Conservation (phyloP, 2,797 vertebrate species). For the Valencia hispanica region DNA sequence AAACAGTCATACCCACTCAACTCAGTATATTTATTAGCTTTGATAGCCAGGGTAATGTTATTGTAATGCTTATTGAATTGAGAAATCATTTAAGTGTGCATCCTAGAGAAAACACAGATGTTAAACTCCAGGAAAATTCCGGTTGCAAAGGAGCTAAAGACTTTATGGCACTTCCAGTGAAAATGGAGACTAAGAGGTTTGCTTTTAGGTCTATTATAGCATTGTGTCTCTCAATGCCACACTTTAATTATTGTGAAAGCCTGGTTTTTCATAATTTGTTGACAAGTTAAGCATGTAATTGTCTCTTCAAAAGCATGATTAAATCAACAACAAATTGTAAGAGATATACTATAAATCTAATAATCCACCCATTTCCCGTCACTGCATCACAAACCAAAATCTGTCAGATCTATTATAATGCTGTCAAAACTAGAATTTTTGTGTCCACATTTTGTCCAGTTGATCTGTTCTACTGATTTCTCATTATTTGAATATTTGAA, state of each 20-base stretch:
- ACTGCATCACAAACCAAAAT: background rate
- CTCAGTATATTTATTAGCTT: background rate
- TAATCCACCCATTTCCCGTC: background rate
- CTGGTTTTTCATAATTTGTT: background rate
- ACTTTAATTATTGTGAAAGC: background rate
- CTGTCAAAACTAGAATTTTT: background rate
- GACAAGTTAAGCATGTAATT: background rate
- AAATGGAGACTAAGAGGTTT: background rate
- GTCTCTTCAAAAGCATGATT: too few species aligned
- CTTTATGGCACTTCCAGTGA: background rate
- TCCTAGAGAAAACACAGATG: background rate
- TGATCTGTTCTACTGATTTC: background rate
- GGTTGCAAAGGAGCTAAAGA: background rate
- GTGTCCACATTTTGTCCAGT: background rate
- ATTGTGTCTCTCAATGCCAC: background rate
- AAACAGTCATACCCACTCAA: background rate
- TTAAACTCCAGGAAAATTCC: background rate
- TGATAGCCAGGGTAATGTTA: background rate
- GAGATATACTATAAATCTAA: background rate
- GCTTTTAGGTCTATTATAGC: background rate
- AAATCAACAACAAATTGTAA: too few species aligned
- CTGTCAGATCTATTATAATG: background rate
- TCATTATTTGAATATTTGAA: background rate
- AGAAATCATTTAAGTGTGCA: background rate
- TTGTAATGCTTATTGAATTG: background rate